Percentiles rank a stretch among this genome's conserved stretches.
These are phyloP conservation scores for Siniperca obscura DNA, from an alignment of 2,797 vertebrate genomes.

Conservation along the genomic window DNA sequence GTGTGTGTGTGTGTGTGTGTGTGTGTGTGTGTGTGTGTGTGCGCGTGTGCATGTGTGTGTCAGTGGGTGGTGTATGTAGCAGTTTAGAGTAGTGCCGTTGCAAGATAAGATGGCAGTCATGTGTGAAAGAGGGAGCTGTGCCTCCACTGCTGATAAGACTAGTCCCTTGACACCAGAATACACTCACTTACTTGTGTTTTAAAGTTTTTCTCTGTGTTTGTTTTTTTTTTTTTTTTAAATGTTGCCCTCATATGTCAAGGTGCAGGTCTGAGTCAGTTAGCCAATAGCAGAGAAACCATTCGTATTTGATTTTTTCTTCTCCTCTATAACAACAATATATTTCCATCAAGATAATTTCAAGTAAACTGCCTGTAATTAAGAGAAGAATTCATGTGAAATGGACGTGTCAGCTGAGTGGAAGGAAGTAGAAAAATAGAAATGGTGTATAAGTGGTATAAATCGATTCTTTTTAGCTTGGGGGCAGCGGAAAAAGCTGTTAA, in stretches of 20 bases:
- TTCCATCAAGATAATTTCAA: neutral
- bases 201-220: conserved; percentile 17
- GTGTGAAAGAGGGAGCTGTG: conserved; percentile 34
- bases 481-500: neutral
- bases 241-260: neutral
- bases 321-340: neutral
- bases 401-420: neutral
- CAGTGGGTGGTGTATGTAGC: conserved; percentile 18
- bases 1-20: neutral
- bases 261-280: neutral
- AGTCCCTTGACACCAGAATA: conserved; percentile 1
- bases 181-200: conserved; percentile 7
- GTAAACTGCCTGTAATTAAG: conserved; percentile 14
- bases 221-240: neutral
- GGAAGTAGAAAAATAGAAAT: neutral
- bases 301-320: neutral
- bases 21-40: neutral
- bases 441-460: neutral
- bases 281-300: neutral
- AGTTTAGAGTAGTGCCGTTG: conserved; percentile 10
- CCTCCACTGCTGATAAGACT: conserved; percentile 37
- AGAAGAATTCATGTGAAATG: neutral
- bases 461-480: conserved; percentile 3
- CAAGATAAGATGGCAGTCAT: conserved; percentile 49
- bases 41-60: neutral